Conservation (phyloP, 2,113 vertebrate species). For the Thryonomys swinderianus region DNA sequence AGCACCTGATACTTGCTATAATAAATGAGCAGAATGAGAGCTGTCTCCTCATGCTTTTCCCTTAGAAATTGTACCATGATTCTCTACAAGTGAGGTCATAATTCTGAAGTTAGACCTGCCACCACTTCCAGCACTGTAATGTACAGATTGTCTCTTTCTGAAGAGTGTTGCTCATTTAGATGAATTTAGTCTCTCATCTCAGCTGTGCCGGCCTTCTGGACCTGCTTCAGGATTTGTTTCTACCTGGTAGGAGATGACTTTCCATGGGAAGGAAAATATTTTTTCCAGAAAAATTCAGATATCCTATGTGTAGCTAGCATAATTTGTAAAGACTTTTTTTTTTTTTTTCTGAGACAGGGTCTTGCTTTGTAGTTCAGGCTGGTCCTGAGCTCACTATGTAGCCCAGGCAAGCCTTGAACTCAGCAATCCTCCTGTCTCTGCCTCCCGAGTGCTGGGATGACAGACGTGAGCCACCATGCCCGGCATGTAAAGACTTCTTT, state of each 20-base stretch:
- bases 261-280: conserved; percentile 4
- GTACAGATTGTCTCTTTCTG: not conserved
- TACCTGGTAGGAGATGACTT: not conserved
- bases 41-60: not conserved
- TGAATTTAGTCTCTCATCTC: not conserved
- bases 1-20: not conserved
- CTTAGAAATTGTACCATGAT: not conserved
- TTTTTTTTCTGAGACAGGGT: no score
- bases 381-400: no score
- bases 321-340: no score
- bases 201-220: conserved; percentile 2
- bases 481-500: no score
- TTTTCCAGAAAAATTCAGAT: not conserved
- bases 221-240: not conserved
- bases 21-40: not conserved
- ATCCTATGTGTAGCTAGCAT: not conserved
- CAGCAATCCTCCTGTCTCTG: no score
- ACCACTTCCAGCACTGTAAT: not conserved
- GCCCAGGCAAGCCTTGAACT: no score
- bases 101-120: not conserved
- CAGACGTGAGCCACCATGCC: no score
- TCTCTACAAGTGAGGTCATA: not conserved
- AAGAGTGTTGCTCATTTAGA: not conserved
- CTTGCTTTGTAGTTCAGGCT: no score
- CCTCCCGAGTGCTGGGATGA: no score